These are phyloP conservation scores for Ruditapes philippinarum DNA, from an alignment of 1,140 invertebrate genomes.

Conservation along the genomic window DNA sequence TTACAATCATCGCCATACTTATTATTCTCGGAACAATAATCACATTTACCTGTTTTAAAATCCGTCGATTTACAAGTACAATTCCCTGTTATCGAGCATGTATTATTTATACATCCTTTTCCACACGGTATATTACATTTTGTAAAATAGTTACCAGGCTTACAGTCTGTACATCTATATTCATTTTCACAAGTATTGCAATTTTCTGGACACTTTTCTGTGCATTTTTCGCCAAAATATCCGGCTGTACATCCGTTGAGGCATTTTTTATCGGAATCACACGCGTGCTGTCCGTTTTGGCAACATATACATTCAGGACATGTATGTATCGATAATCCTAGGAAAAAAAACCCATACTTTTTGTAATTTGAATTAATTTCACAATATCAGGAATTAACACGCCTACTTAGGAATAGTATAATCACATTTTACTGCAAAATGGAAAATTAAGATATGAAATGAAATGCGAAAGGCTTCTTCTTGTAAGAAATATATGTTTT, in stretches of 20 bases:
- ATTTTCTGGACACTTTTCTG: not conserved
- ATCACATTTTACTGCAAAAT: no score
- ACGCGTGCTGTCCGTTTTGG: not conserved
- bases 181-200: not conserved
- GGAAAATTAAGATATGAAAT: no score
- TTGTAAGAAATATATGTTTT: no score
- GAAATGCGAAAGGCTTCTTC: no score
- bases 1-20: not conserved
- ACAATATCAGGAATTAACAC: no score
- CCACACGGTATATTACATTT: not conserved
- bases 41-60: not conserved
- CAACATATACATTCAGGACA: no score
- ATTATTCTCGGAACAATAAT: not conserved
- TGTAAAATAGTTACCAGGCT: not conserved
- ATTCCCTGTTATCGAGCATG: not conserved
- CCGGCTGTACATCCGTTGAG: not conserved
- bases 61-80: not conserved
- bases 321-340: no score
- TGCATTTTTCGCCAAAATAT: constrained; percentile 3
- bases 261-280: not conserved
- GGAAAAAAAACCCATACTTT: no score
- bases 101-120: not conserved
- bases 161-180: not conserved
- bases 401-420: no score
- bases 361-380: no score